These are phyloP conservation scores for Abrostola tripartita DNA, from an alignment of 2,888 invertebrate genomes.

Conservation along the genomic window DNA sequence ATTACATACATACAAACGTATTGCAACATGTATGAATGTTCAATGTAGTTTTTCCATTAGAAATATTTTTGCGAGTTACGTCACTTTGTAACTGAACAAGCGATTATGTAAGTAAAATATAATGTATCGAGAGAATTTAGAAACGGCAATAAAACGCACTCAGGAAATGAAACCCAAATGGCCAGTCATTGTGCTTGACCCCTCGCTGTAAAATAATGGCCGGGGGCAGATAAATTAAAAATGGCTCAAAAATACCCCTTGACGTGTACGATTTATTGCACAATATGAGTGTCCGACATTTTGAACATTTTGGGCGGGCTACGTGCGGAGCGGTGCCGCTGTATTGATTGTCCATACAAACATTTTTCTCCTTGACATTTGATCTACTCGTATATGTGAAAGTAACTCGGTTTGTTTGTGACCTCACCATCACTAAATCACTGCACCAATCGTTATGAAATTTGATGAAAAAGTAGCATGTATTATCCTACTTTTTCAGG, in stretches of 20 bases:
- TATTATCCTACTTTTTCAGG: no score
- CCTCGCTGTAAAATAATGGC: conserved; percentile 85
- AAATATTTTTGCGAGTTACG: not conserved
- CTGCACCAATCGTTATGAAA: no score
- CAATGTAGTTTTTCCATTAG: no score
- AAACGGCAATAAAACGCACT: conserved; percentile 82
- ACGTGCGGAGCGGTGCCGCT: conserved; percentile 45
- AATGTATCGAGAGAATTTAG: conserved; percentile 65
- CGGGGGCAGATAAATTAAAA: conserved; percentile 88
- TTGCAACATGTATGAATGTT: no score
- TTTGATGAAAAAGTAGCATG: no score
- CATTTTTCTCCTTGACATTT: conserved; percentile 32
- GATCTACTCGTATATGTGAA: no score
- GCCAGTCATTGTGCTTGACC: conserved; percentile 82
- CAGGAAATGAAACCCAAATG: conserved; percentile 69
- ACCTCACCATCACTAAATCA: no score
- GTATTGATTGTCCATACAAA: conserved; percentile 32
- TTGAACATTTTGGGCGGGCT: conserved; percentile 44
- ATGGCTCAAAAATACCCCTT: conserved; percentile 86
- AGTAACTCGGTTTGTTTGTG: no score
- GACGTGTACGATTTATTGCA: conserved; percentile 66
- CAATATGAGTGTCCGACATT: conserved; percentile 68
- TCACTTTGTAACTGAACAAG: not conserved
- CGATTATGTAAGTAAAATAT: conserved; percentile 10
- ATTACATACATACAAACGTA: no score